A percentile compares a stretch with the other conserved stretches of the same genome.
Conservation (phyloP, 1,140 invertebrate species). For the Colletes latitarsis region DNA sequence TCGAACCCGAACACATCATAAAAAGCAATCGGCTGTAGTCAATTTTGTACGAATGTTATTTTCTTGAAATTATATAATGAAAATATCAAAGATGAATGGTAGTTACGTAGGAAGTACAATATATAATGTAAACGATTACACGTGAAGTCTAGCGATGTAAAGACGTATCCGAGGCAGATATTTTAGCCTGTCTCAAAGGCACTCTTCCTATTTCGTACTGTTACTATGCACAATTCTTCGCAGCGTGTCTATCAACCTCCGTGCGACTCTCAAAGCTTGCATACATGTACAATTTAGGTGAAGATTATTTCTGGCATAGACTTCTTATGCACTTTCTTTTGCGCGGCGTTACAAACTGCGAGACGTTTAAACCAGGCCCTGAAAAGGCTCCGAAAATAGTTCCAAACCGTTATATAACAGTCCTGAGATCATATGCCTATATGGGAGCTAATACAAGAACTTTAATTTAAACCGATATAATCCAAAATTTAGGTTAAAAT, state of each 20-base stretch:
- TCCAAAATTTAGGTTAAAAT: too few relatives aligned
- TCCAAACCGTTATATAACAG: too few relatives aligned
- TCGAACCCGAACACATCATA: conserved; percentile 67
- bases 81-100: conserved; percentile 62
- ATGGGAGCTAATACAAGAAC: too few relatives aligned
- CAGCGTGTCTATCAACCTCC: conserved; percentile 17
- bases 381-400: too few relatives aligned
- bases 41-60: conserved; percentile 80
- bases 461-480: too few relatives aligned
- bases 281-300: conserved; percentile 5
- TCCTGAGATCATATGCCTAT: too few relatives aligned
- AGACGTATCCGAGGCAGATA: conserved; percentile 32
- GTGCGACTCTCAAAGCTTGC: conserved; percentile 16
- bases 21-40: conserved; percentile 79
- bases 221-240: conserved; percentile 30
- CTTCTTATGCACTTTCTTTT: not conserved
- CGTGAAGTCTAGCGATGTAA: conserved; percentile 48
- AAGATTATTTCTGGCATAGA: not conserved
- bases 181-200: conserved; percentile 18
- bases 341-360: not conserved
- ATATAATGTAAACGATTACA: conserved; percentile 57
- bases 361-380: conserved; percentile 2
- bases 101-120: conserved; percentile 62
- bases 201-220: not conserved
- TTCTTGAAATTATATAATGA: conserved; percentile 73